Evolutionary conservation across 2,113 vertebrate species (phyloP), one percentile per base, ranked within the genome.

Genomic region (Pogonocichla stellata): DNA sequence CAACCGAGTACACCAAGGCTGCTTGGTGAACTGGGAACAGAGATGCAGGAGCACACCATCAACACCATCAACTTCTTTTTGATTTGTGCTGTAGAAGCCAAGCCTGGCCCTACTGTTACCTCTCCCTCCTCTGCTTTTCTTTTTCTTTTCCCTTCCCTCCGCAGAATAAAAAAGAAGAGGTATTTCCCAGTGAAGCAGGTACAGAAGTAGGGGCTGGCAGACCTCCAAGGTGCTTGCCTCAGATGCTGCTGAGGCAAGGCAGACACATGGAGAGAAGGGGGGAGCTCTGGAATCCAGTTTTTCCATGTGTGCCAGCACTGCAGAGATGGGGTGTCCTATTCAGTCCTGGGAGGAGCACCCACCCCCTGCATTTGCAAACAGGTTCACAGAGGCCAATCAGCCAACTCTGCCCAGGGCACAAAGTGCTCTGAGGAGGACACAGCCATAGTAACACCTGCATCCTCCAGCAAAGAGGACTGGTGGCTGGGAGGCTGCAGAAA

Each of bases 301-400:
- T 90, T 67, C 61, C 6, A 0, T 61, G 22, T 56, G 45, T 34
- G 19, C 18, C 3, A 1, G 40, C 43, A 45, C 25, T 1, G 6
- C 33, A 77, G 58, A 87, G 88, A 79, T 65, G 72, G 42, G 29
- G 77, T 54, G 8, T 87, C 51, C 51, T 2, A 1, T 71, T 81
- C 5, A 1, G n/a, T n/a, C 73, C 72, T 72, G 91, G 96, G 95
- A 96, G 94, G 95, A 93, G 88, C 83, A 88, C 28, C 8, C 69
- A 48, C 14, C 77, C 53, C 42, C 47, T 56, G 51, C 47, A 96
- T 96, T 96, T 96, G 93, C 95, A 97, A 96, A 82, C 36, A 57
- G 56, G 61, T 79, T 95, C 56, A 56, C 66, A 36, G 87, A 40
- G 61, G 50, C 62, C 4, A 5, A 80, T 22, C 73, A 94, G 75